Evolutionary conservation across 2,888 invertebrate species (phyloP).

Genomic region (Phrixothrix hirtus): DNA sequence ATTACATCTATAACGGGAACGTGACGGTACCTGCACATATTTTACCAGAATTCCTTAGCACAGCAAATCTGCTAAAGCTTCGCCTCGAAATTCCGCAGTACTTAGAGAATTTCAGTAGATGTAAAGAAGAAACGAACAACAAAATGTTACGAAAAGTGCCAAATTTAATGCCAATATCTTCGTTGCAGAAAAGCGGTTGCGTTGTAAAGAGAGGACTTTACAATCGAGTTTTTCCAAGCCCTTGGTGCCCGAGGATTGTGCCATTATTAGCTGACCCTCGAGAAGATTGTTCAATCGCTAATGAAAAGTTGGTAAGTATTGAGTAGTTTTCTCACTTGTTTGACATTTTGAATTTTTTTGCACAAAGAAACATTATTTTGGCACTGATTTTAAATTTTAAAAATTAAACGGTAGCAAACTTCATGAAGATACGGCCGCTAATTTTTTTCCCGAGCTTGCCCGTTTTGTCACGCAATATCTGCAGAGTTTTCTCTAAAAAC

Average conservation of each 20-base stretch:
- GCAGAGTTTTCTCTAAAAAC: too few species aligned
- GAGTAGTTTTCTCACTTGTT: too few species aligned
- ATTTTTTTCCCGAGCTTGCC: too few species aligned
- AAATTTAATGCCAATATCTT: conserved; percentile 46
- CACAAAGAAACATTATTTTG: too few species aligned
- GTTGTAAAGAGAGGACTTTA: conserved; percentile 50
- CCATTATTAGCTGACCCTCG: conserved; percentile 50
- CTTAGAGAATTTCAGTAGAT: too few species aligned
- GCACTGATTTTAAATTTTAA: too few species aligned
- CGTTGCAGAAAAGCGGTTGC: conserved; percentile 24
- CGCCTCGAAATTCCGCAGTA: conserved; percentile 26
- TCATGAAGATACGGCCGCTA: too few species aligned
- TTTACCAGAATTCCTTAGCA: conserved; percentile 63
- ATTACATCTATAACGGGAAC: conserved; percentile 71
- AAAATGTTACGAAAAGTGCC: conserved; percentile 40
- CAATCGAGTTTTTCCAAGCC: conserved; percentile 62
- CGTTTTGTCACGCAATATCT: too few species aligned
- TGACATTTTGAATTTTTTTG: too few species aligned
- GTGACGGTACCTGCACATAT: conserved; percentile 63
- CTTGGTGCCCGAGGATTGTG: conserved; percentile 60
- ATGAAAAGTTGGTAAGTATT: conserved; percentile 17
- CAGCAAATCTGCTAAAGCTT: conserved; percentile 55
- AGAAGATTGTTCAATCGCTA: conserved; percentile 34
- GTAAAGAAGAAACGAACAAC: conserved; percentile 5
- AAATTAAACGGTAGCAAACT: too few species aligned